These are phyloP conservation scores for Tachysurus vachellii DNA, from an alignment of 2,113 vertebrate genomes.

Conservation along the genomic window DNA sequence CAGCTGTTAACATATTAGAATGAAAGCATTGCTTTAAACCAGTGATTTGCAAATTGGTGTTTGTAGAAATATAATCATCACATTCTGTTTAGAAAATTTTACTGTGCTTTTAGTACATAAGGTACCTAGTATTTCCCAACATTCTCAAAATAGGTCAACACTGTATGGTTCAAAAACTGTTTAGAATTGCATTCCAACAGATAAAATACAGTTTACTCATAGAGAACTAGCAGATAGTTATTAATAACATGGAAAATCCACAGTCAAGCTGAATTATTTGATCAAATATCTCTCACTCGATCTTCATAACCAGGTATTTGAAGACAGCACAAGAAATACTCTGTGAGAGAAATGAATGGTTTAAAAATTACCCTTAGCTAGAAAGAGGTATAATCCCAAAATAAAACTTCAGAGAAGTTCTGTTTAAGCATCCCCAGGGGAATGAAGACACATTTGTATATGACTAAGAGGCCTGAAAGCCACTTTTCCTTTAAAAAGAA, in stretches of 20 bases:
- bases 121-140: no score
- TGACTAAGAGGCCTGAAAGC: constrained; percentile 54
- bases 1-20: neutral
- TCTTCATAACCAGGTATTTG: neutral
- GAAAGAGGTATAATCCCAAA: constrained; percentile 41
- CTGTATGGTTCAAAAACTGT: neutral
- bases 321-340: neutral
- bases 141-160: no score
- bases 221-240: neutral
- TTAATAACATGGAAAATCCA: neutral
- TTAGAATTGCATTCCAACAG: neutral
- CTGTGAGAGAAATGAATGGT: neutral
- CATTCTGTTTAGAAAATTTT: neutral
- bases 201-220: neutral
- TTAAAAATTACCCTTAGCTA: neutral
- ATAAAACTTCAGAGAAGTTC: constrained; percentile 53
- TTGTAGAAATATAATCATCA: neutral
- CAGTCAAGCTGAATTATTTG: neutral
- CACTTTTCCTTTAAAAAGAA: constrained; percentile 55
- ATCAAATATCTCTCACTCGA: neutral
- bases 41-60: neutral
- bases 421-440: constrained; percentile 40
- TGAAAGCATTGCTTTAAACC: neutral
- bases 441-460: constrained; percentile 50
- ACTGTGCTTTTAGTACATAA: neutral